Conservation (phyloP, 2,888 invertebrate species). For the Sphaerophoria taeniata region DNA sequence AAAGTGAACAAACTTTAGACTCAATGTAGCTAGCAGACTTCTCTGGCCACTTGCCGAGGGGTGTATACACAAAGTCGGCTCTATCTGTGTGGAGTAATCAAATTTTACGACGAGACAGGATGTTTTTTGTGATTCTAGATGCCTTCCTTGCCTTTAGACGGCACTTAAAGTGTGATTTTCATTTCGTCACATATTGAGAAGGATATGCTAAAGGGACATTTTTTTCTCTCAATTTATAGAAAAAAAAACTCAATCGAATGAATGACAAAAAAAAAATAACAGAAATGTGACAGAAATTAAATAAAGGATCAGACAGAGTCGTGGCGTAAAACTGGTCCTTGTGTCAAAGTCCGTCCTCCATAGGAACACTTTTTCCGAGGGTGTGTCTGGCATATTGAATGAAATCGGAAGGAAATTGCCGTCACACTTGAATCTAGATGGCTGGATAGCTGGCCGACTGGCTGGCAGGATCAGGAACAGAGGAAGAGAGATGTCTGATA, state of each 20-base stretch:
- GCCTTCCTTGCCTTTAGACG: conserved; percentile 7
- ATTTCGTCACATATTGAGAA: conserved; percentile 67
- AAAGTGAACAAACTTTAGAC: conserved; percentile 33
- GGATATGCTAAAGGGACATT: conserved; percentile 57
- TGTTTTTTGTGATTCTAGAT: conserved; percentile 42
- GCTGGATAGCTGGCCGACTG: conserved; percentile 50
- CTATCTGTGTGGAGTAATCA: conserved; percentile 64
- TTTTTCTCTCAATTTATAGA: conserved; percentile 43
- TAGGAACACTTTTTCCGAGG: neutral
- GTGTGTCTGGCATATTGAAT: conserved; percentile 56
- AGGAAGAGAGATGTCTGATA: conserved; percentile 50
- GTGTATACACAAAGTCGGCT: too few species aligned
- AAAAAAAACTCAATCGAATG: conserved; percentile 22
- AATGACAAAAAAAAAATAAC: neutral
- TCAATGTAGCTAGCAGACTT: conserved; percentile 15
- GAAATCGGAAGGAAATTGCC: conserved; percentile 64
- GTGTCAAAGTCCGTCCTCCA: conserved; percentile 45
- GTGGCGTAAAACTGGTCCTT: conserved; percentile 46
- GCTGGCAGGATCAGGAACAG: conserved; percentile 12
- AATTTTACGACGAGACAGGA: conserved; percentile 72
- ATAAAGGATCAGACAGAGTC: conserved; percentile 63
- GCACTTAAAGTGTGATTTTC: conserved; percentile 70
- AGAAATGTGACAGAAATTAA: conserved; percentile 55
- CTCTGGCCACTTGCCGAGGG: conserved; percentile 51
- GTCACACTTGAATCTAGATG: conserved; percentile 57